Conservation (phyloP, 2,797 vertebrate genomes). For the Odontamblyopus rebecca region DNA sequence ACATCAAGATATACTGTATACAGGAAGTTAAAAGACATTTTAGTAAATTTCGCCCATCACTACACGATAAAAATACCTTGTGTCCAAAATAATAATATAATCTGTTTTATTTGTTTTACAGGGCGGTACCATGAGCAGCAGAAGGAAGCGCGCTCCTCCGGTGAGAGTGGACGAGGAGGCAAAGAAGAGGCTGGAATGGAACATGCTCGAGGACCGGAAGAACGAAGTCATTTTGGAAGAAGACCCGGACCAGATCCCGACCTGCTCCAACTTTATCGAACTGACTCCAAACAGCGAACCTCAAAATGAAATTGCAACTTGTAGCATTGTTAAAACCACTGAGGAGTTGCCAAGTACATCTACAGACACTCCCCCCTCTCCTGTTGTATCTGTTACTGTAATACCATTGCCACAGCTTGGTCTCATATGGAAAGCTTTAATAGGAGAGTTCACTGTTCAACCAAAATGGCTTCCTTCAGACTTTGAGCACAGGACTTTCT, state of each 20-base stretch:
- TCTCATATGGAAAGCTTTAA: constrained; percentile 82
- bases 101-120: background rate
- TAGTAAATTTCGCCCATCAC: background rate
- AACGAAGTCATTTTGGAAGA: constrained; percentile 68
- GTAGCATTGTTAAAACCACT: constrained; percentile 18
- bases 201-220: constrained; percentile 91
- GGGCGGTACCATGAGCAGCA: constrained; percentile 83
- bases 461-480: constrained; percentile 64
- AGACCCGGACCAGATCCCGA: constrained; percentile 36
- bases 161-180: constrained; percentile 87
- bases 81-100: background rate
- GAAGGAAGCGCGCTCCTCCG: constrained; percentile 87
- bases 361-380: constrained; percentile 48
- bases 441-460: constrained; percentile 85
- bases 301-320: constrained; percentile 48
- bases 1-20: too few species aligned
- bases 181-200: constrained; percentile 88
- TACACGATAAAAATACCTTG: background rate
- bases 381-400: constrained; percentile 74
- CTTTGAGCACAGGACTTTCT: constrained; percentile 72
- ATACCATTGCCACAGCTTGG: constrained; percentile 62
- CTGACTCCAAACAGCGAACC: constrained; percentile 18
- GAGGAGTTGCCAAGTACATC: constrained; percentile 64
- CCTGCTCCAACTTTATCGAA: constrained; percentile 52
- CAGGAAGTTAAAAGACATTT: too few species aligned